Base-by-base conservation (phyloP, 2,113 vertebrate genomes). In the Plecturocebus donacophilus region DNA sequence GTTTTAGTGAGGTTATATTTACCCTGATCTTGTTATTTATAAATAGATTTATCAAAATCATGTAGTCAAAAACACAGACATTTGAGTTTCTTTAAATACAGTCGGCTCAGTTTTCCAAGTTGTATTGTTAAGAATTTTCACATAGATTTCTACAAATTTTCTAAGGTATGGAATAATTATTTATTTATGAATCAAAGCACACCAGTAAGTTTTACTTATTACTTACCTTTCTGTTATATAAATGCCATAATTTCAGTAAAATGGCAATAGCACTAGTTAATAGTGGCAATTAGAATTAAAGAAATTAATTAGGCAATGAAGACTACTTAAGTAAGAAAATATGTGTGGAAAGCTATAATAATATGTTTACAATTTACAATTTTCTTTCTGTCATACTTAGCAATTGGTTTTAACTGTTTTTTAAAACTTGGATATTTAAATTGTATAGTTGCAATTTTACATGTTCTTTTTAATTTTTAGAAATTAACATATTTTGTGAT, bases 161-260 rank as follows among this genome's bases (percentile, higher is more conserved):
- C 61, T 83, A n/a, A 83, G 21, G 54, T 70, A 27, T 14, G 38
- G 3, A 66, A 61, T 12, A 70, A 68, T 77, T 85, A 56, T 25
- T 61, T 89, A 82, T 86, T 75, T 85, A 91, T 75, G 27, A 95
- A 87, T 68, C 42, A 95, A 71, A 95, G 56, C 10, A 87, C 52
- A 35, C 2, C 7, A 70, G 54, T 77, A 87, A 1, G 20, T 77
- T 90, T 93, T 90, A 82, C 13, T 76, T 79, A 75, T 82, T 79
- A 56, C 40, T 79, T 61, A 66, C 23, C 70, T 82, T 95, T 97
- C 80, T 95, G 25, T 47, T 91, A 35, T 27, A 45, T 84, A n/a
- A 95, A 42, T 56, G 45, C 21, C 71, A 10, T 61, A 73, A 90
- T 73, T 52, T 83, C 83, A 86, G 66, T 10, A 82, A 82, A 93